A percentile compares a stretch with the other conserved stretches of the same genome.
These are phyloP conservation scores for Pantelozetes paolii DNA, from an alignment of 2,888 invertebrate genomes.

Conservation along the genomic window DNA sequence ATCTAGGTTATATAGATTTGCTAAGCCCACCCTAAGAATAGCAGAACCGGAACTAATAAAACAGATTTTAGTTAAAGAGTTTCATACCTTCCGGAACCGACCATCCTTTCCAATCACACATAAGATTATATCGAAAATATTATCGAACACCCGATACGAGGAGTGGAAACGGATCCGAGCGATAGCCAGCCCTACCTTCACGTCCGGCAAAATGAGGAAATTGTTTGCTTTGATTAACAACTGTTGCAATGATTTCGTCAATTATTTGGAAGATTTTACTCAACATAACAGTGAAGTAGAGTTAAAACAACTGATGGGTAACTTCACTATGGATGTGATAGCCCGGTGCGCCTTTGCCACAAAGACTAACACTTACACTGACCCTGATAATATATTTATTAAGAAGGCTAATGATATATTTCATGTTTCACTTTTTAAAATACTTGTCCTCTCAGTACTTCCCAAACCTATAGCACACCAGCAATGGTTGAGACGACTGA, in stretches of 20 bases:
- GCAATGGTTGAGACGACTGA: no score
- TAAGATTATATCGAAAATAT: not conserved
- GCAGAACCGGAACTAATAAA: slow-evolving; percentile 4
- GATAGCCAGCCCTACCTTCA: slow-evolving; percentile 26
- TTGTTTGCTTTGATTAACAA: not conserved
- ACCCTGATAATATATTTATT: not conserved
- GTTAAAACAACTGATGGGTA: not conserved
- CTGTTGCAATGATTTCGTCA: slow-evolving; percentile 11
- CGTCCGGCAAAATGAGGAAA: slow-evolving; percentile 21
- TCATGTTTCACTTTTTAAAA: not conserved
- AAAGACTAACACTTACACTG: not conserved
- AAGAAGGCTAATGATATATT: not conserved
- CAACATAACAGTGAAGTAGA: not conserved
- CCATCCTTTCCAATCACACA: not conserved
- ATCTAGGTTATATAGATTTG: not conserved
- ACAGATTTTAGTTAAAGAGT: not conserved
- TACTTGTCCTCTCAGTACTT: not conserved
- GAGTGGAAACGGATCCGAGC: slow-evolving; percentile 25
- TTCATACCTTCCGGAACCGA: not conserved
- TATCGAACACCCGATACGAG: not conserved
- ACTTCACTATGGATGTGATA: slow-evolving; percentile 27
- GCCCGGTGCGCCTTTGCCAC: slow-evolving; percentile 26
- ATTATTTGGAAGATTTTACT: not conserved
- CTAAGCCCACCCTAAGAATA: not conserved
- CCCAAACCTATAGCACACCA: no score